Percentiles rank a stretch among this genome's conserved stretches.
Evolutionary conservation across 1,140 invertebrate species (phyloP).

Genomic region (Drosophila virilis): DNA sequence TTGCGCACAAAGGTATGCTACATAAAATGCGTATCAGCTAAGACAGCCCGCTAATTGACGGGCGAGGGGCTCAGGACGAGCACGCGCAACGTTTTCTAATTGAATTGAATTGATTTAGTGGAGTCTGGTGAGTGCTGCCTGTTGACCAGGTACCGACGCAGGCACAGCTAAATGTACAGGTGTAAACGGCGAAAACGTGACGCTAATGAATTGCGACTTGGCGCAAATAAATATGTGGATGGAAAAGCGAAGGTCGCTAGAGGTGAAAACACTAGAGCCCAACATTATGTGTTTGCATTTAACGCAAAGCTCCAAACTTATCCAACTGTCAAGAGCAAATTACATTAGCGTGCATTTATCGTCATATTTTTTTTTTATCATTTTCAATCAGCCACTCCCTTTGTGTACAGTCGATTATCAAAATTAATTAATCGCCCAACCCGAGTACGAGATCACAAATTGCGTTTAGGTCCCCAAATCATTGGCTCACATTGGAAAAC

Average conservation of each 20-base stretch:
- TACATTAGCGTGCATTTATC: constrained; percentile 58
- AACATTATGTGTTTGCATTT: not conserved
- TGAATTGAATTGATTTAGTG: constrained; percentile 80
- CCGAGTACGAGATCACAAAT: constrained; percentile 11
- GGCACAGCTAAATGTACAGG: constrained; percentile 20
- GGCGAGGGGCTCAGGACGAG: not conserved
- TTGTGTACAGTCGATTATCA: constrained; percentile 46
- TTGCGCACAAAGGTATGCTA: constrained; percentile 50
- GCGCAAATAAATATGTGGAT: constrained; percentile 1
- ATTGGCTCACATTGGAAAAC: constrained; percentile 36
- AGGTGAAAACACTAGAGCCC: not conserved
- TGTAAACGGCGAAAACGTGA: constrained; percentile 49
- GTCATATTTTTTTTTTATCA: constrained; percentile 44
- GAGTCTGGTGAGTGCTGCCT: constrained; percentile 42
- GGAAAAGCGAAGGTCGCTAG: not conserved
- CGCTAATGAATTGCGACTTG: constrained; percentile 59
- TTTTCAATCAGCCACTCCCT: constrained; percentile 67
- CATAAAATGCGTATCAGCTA: constrained; percentile 50
- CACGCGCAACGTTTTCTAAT: constrained; percentile 59
- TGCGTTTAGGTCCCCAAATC: constrained; percentile 21
- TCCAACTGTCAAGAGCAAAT: constrained; percentile 53
- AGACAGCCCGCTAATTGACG: constrained; percentile 55
- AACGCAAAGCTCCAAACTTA: not conserved
- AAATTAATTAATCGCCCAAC: constrained; percentile 64
- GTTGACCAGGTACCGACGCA: not conserved